Percentiles rank a stretch among this genome's conserved stretches.
Conservation (phyloP, 2,888 invertebrate species). For the Nipponacmea schrenckii region DNA sequence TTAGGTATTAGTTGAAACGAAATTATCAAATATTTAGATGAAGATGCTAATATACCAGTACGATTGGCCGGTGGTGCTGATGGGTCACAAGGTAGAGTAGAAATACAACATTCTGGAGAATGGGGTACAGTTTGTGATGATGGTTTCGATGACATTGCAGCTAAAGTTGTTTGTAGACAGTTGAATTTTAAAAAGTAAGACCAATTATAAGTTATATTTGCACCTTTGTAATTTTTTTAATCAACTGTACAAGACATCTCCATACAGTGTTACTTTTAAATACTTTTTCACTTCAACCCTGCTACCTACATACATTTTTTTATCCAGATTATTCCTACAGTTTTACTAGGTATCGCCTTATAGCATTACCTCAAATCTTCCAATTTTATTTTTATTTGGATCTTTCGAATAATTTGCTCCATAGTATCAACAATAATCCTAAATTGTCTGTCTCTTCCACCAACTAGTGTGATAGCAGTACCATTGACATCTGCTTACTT, state of each 20-base stretch:
- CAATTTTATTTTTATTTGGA: too few species aligned
- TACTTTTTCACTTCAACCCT: too few species aligned
- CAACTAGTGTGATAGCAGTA: constrained; percentile 35
- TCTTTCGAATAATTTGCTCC: too few species aligned
- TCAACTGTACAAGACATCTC: too few species aligned
- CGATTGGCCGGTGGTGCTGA: constrained; percentile 40
- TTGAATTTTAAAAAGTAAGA: constrained; percentile 39
- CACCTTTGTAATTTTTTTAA: not conserved
- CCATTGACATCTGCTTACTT: constrained; percentile 41
- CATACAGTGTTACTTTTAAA: too few species aligned
- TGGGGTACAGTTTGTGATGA: constrained; percentile 55
- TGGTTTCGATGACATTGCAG: constrained; percentile 38
- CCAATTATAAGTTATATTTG: not conserved
- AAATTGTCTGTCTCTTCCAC: too few species aligned
- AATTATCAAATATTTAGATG: not conserved
- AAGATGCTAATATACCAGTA: constrained; percentile 26
- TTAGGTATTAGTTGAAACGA: too few species aligned
- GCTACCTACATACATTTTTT: too few species aligned
- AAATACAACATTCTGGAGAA: constrained; percentile 35
- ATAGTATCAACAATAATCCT: too few species aligned
- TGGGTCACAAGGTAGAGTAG: constrained; percentile 43
- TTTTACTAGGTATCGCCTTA: too few species aligned
- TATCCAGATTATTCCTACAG: too few species aligned
- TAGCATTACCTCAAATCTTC: too few species aligned
- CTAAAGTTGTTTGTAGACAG: constrained; percentile 40